These are phyloP conservation scores for Nephrocerus scutellatus DNA, from an alignment of 2,888 invertebrate species.

Conservation along the genomic window DNA sequence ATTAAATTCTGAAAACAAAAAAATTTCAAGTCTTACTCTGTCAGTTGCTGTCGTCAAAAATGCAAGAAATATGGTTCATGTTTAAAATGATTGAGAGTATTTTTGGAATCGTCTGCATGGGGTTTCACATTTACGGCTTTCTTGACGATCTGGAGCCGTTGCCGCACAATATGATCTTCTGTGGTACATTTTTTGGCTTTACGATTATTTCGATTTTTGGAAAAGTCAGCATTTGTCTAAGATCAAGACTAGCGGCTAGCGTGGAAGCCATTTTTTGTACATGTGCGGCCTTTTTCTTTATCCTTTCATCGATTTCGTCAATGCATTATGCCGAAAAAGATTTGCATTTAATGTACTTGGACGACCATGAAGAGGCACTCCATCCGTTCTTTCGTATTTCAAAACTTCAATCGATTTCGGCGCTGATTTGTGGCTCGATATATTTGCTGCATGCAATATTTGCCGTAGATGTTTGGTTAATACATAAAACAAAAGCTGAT, in stretches of 20 bases:
- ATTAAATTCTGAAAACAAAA: no score
- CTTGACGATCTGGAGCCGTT: conserved; percentile 25
- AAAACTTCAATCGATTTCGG: conserved; percentile 32
- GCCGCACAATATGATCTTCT: conserved; percentile 31
- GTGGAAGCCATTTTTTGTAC: conserved; percentile 26
- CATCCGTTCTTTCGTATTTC: conserved; percentile 32
- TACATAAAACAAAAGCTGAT: conserved; percentile 12
- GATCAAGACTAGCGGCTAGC: conserved; percentile 19
- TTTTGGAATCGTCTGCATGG: conserved; percentile 27
- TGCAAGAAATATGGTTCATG: conserved; percentile 32
- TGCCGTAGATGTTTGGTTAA: conserved; percentile 26
- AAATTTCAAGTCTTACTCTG: no score
- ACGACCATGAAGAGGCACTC: conserved; percentile 23
- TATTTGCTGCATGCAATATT: conserved; percentile 31
- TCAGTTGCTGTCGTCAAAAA: no score
- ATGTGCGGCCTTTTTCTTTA: conserved; percentile 23
- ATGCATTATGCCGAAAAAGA: conserved; percentile 33
- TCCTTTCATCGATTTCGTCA: conserved; percentile 24
- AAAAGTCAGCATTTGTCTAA: conserved; percentile 24
- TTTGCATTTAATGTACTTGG: conserved; percentile 30
- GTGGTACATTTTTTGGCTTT: conserved; percentile 32
- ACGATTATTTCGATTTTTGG: conserved; percentile 29
- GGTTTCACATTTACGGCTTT: conserved; percentile 30
- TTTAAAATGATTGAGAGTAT: conserved; percentile 29
- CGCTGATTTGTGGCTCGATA: conserved; percentile 26